phyloP scores from a whole-genome alignment of 2,797 vertebrate species.

The Pristis pectinata region DNA sequence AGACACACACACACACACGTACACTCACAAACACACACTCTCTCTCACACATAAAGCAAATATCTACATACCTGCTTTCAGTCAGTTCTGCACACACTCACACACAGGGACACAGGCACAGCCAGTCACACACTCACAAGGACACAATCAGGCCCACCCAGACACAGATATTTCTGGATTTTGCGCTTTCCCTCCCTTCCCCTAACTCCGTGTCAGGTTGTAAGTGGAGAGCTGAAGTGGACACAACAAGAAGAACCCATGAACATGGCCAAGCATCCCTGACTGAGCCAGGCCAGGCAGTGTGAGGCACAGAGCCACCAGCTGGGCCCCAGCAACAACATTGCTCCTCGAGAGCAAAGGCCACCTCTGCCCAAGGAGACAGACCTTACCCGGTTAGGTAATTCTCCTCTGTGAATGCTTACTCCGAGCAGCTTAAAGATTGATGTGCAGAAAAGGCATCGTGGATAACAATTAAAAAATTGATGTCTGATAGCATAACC shows the following conservation, averaged over 20 bases:
- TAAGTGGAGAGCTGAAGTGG: neutral
- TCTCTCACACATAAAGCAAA: neutral
- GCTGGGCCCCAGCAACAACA: neutral
- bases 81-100: neutral
- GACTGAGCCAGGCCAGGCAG: neutral
- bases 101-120: neutral
- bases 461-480: neutral
- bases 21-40: neutral
- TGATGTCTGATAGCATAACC: neutral
- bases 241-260: no score
- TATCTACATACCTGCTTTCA: neutral
- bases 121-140: neutral
- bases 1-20: neutral
- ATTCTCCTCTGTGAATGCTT: neutral
- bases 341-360: neutral
- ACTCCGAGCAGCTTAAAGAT: neutral
- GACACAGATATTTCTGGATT: neutral
- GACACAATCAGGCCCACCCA: neutral
- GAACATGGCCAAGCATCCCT: neutral
- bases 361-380: neutral
- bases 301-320: neutral
- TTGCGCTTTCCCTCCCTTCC: neutral
- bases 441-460: neutral
- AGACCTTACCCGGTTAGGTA: neutral
- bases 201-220: neutral